These are phyloP conservation scores for Leptoclinus maculatus DNA, from an alignment of 2,797 vertebrate species.

Conservation along the genomic window DNA sequence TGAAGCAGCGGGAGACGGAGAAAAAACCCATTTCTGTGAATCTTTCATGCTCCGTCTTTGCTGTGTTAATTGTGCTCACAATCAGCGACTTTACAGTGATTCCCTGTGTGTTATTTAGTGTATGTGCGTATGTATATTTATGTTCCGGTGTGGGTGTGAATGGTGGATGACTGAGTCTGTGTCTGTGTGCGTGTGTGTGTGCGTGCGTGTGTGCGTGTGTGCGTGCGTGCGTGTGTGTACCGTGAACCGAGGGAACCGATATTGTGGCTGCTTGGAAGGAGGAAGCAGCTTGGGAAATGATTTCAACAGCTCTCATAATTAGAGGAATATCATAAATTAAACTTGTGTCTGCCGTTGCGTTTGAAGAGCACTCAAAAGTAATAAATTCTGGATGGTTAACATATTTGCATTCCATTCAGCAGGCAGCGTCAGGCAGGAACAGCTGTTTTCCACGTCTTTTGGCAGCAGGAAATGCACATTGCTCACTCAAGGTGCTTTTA, in stretches of 20 bases:
- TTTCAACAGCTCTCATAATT: slow-evolving; percentile 88
- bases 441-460: slow-evolving; percentile 86
- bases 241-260: slow-evolving; percentile 74
- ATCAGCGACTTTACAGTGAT: slow-evolving; percentile 76
- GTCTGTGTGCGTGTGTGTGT: slow-evolving; percentile 20
- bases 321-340: slow-evolving; percentile 88
- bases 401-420: slow-evolving; percentile 86
- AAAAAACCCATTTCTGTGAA: slow-evolving; percentile 65
- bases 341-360: slow-evolving; percentile 83
- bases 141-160: slow-evolving; percentile 60
- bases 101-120: slow-evolving; percentile 64
- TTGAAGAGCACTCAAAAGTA: slow-evolving; percentile 89
- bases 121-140: slow-evolving; percentile 57
- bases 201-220: slow-evolving; percentile 25
- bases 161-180: slow-evolving; percentile 39
- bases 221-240: slow-evolving; percentile 41
- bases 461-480: slow-evolving; percentile 84
- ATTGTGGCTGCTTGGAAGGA: slow-evolving; percentile 80
- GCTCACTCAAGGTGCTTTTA: slow-evolving; percentile 86
- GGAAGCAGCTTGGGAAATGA: slow-evolving; percentile 86
- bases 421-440: slow-evolving; percentile 80
- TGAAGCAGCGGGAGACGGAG: slow-evolving; percentile 66
- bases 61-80: slow-evolving; percentile 81
- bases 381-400: slow-evolving; percentile 86
- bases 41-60: slow-evolving; percentile 78